Evolutionary conservation across 2,113 vertebrate genomes (phyloP).

Genomic region (Cephalopholis sonnerati): DNA sequence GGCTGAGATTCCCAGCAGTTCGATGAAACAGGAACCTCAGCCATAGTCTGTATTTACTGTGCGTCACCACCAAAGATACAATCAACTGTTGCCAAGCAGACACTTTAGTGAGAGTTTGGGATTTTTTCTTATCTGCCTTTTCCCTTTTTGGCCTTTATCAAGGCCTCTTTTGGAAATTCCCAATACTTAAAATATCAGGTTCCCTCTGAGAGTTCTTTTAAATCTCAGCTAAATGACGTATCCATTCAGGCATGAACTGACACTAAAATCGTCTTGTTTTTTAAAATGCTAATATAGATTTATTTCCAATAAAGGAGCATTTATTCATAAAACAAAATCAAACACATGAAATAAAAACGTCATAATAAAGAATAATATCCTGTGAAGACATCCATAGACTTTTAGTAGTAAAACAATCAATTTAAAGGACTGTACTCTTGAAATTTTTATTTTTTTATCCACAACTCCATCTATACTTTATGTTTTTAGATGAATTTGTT

Average conservation of each 20-base stretch:
- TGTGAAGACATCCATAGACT: background rate
- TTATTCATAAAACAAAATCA: background rate
- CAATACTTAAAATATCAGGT: background rate
- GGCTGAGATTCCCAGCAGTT: background rate
- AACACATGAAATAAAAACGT: background rate
- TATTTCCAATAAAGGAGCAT: background rate
- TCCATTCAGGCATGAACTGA: background rate
- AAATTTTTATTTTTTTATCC: background rate
- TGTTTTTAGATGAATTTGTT: background rate
- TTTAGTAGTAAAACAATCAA: background rate
- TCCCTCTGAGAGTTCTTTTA: background rate
- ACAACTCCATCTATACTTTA: background rate
- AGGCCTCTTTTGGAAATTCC: background rate
- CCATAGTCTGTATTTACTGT: background rate
- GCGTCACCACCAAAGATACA: background rate
- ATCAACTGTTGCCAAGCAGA: constrained; percentile 57
- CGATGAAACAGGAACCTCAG: constrained; percentile 8
- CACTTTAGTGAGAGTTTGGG: background rate
- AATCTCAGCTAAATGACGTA: background rate
- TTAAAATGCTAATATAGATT: too few relatives aligned
- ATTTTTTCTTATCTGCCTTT: background rate
- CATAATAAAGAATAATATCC: too few relatives aligned
- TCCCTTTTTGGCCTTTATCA: background rate
- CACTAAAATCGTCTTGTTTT: background rate
- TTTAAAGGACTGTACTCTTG: background rate